Evolutionary conservation across 2,888 invertebrate genomes (phyloP), one percentile per base, ranked within the genome.

Genomic region (Eupithecia vulgata): DNA sequence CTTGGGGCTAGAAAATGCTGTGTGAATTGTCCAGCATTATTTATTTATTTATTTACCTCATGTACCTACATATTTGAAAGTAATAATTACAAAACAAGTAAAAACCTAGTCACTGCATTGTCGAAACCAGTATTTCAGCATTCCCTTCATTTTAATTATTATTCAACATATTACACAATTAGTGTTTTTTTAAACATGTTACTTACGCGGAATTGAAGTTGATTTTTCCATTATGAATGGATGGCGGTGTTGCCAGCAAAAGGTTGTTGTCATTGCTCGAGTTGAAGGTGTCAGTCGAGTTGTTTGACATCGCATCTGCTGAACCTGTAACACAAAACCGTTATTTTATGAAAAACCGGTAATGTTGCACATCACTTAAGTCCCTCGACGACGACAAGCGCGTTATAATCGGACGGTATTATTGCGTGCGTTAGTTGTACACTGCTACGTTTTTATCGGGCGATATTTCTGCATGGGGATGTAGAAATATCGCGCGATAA

Each of bases 251-350:
- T 1, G 87, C 85, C 70, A 93, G 72, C 83, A 94, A 73, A 74
- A 94, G 68, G 59, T 93, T 93, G 81, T 90, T 88, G 81, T 92
- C 92, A 82, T 87, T 89, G 79, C 83, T 89, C 13, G 92, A 92
- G 81, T 89, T 91, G 83, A 89, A 90, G 21, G 92, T 93, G 78
- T 93, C 93, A n/a, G 88, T 88, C 0, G 93, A 93, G 81, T 92
- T 93, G 86, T 91, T 91, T 0, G 93, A 93, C 76, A 90, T 73
- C 40, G 91, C 89, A 77, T 93, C 93, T 52, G 84, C 83, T 52
- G 84, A 83, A 13, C 85, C 92, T 92, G 84, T 0, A 78, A 79
- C 6, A 6, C 67, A 64, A 61, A 64, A 37, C 5, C 37, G n/a
- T 15, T 34, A 8, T 4, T 1, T 37, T 64, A 65, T 65, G 12